Evolutionary conservation across 2,888 invertebrate genomes (phyloP), one percentile per base, ranked within the genome.

Genomic region (Mythimna vitellina): DNA sequence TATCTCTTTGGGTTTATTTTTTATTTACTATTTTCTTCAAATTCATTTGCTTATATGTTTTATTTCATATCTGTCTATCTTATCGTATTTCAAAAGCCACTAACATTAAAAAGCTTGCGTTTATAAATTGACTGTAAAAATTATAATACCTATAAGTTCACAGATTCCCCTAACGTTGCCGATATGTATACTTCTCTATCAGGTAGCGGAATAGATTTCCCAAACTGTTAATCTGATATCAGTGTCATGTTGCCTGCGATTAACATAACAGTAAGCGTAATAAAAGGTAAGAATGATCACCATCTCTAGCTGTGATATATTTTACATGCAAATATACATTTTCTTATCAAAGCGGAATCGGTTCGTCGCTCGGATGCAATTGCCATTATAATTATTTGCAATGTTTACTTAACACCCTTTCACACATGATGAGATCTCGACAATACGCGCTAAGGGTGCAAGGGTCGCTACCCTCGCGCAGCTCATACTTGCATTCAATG

Each of bases 361-460:
- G 86, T 86, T 82, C 89, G 87, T 86, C 88, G 87, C 89, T 89
- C 89, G 89, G 94, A 93, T 95, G 93, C 94, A 93, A 94, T 95
- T 94, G 93, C 92, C 92, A 95, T 95, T 94, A 94, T 96, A 96
- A 96, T 95, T 94, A 96, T 96, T 95, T 95, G 95, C 96, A 96
- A 96, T 96, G 96, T 96, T 96, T 96, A 96, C 96, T 96, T 96
- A 96, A 96, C 96, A 96, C 96, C 96, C 96, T 96, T 96, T 96
- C 94, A 95, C 95, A 95, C 94, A 94, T 96, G 96, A 96, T 89
- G 95, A 94, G 93, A 93, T 89, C 91, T 89, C 86, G 87, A 96
- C 95, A 96, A 95, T 91, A 87, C 82, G 73, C 74, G 85, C 85
- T 89, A 87, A 87, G 92, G 92, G 91, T 89, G 89, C 87, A 80